Conservation (phyloP, 2,113 vertebrate species). For the Barbus barbus region DNA sequence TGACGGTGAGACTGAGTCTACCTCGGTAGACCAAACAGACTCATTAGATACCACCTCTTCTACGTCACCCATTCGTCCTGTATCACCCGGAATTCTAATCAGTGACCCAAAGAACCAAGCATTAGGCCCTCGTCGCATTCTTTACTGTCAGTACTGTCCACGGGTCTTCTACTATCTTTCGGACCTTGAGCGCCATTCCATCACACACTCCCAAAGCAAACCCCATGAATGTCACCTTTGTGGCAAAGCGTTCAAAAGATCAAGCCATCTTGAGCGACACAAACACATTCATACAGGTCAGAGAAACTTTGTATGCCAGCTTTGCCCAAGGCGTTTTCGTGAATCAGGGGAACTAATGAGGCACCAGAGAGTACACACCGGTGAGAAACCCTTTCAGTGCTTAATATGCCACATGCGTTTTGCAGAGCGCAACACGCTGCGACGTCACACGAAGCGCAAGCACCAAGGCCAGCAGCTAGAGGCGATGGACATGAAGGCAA, state of each 20-base stretch:
- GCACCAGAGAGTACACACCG: constrained; percentile 83
- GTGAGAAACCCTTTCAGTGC: constrained; percentile 85
- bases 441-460: constrained; percentile 82
- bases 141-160: constrained; percentile 83
- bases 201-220: constrained; percentile 91
- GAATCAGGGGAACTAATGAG: constrained; percentile 83
- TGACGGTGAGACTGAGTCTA: constrained; percentile 48
- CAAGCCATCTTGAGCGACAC: constrained; percentile 89
- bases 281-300: constrained; percentile 87
- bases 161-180: constrained; percentile 92
- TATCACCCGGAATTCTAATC: constrained; percentile 50
- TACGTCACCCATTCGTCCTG: constrained; percentile 49
- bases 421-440: constrained; percentile 81
- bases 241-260: constrained; percentile 84
- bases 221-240: constrained; percentile 86
- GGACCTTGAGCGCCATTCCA: constrained; percentile 90
- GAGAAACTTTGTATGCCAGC: constrained; percentile 88
- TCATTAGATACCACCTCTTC: constrained; percentile 60
- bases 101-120: constrained; percentile 59
- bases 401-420: constrained; percentile 82
- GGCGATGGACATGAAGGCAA: constrained; percentile 71
- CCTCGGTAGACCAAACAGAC: constrained; percentile 57
- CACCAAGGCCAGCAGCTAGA: constrained; percentile 77
- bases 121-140: constrained; percentile 74
- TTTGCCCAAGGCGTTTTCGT: constrained; percentile 85